phyloP scores from a whole-genome alignment of 2,797 vertebrate species.

The Chiloscyllium punctatum region DNA sequence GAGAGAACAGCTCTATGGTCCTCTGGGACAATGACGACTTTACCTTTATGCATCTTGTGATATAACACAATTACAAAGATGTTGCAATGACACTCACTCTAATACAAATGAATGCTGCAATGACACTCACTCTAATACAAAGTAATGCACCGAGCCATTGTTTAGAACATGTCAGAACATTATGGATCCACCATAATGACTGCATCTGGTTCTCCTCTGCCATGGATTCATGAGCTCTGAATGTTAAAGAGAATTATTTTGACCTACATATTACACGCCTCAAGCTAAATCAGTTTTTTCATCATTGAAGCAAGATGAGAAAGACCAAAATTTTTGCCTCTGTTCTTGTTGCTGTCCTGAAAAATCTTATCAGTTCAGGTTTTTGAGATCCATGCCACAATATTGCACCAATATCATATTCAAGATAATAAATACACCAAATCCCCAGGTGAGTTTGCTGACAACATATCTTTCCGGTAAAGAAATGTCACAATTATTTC shows the following conservation, averaged over 20 bases:
- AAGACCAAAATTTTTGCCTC: neutral
- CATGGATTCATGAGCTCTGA: neutral
- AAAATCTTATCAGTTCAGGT: neutral
- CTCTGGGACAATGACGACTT: no score
- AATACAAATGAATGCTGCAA: neutral
- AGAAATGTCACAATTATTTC: neutral
- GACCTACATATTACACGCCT: neutral
- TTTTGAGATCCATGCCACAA: neutral
- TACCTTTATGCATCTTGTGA: neutral
- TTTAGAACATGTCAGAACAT: neutral
- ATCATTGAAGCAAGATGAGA: neutral
- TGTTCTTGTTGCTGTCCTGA: neutral
- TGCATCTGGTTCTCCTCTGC: neutral
- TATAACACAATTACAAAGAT: neutral
- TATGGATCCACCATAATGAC: neutral
- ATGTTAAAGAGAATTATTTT: neutral
- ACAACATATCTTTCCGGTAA: neutral
- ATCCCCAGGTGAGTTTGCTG: neutral
- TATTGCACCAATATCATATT: neutral
- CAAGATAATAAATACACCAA: neutral
- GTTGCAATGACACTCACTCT: neutral
- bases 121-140: neutral
- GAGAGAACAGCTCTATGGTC: no score
- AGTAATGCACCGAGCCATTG: neutral
- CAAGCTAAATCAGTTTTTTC: neutral